Percentiles rank a stretch among this genome's conserved stretches.
phyloP scores from a whole-genome alignment of 2,113 vertebrate genomes.

The Microtus montanus region DNA sequence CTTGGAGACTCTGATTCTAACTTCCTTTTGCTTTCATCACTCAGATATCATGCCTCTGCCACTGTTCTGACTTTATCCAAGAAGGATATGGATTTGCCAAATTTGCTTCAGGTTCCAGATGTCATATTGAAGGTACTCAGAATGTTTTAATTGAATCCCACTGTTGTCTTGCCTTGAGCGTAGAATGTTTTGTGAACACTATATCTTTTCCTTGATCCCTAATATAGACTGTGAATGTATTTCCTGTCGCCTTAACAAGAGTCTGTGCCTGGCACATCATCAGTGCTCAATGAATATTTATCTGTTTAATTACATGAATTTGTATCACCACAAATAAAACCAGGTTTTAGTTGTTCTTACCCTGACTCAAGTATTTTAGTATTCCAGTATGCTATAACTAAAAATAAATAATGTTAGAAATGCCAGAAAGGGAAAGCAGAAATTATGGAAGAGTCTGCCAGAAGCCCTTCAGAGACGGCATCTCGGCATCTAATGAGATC shows the following conservation, averaged over 20 bases:
- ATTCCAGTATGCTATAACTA: neutral
- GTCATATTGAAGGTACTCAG: conserved; percentile 60
- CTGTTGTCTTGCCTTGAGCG: neutral
- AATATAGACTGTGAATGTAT: no score
- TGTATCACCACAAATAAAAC: neutral
- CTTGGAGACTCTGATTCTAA: neutral
- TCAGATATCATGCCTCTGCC: conserved; percentile 27
- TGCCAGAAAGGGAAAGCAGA: neutral
- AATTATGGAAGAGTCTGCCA: neutral
- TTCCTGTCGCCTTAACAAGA: neutral
- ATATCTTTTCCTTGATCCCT: neutral
- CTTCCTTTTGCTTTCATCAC: neutral
- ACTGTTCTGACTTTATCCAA: conserved; percentile 16
- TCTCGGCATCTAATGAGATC: neutral
- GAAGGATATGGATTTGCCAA: conserved; percentile 37
- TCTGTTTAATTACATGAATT: neutral
- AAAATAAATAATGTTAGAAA: neutral
- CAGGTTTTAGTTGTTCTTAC: neutral
- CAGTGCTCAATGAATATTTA: neutral
- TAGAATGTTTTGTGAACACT: neutral
- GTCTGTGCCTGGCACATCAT: neutral
- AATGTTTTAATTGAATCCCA: neutral
- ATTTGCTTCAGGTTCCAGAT: conserved; percentile 46
- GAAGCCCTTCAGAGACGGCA: neutral
- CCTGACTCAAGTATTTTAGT: neutral